A percentile compares a stretch with the other conserved stretches of the same genome.
phyloP scores from a whole-genome alignment of 1,140 invertebrate genomes.

The Eriocheir sinensis region DNA sequence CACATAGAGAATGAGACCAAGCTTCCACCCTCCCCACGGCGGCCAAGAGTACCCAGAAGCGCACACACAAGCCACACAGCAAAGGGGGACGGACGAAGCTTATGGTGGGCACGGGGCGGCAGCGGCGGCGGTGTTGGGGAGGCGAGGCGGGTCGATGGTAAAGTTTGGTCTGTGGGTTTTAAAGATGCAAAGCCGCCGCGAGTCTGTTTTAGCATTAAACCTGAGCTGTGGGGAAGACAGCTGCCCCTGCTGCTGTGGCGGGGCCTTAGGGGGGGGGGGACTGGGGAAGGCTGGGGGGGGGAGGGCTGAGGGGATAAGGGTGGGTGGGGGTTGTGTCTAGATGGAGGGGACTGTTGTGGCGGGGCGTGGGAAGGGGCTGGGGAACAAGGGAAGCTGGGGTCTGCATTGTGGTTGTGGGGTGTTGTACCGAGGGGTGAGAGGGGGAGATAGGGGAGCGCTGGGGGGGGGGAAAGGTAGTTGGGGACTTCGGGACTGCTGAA shows the following conservation, averaged over 20 bases:
- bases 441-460: too few species aligned
- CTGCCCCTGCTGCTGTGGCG: background rate
- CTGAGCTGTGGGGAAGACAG: constrained; percentile 35
- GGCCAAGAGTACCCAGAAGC: background rate
- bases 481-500: too few species aligned
- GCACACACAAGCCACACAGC: background rate
- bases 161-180: constrained; percentile 50
- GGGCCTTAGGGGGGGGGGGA: too few species aligned
- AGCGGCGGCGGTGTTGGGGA: background rate
- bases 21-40: background rate
- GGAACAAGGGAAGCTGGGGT: too few species aligned
- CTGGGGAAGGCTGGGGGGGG: background rate
- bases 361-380: too few species aligned
- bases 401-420: too few species aligned
- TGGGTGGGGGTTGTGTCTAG: background rate
- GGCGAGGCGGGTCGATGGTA: constrained; percentile 43
- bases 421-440: too few species aligned
- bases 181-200: constrained; percentile 60
- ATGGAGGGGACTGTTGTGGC: too few species aligned
- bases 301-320: background rate
- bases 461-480: too few species aligned
- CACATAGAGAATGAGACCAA: background rate
- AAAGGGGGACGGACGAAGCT: too few species aligned
- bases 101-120: too few species aligned
- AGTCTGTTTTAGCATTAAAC: constrained; percentile 58